Evolutionary conservation across 2,797 vertebrate species (phyloP).

Genomic region (Artibeus jamaicensis): DNA sequence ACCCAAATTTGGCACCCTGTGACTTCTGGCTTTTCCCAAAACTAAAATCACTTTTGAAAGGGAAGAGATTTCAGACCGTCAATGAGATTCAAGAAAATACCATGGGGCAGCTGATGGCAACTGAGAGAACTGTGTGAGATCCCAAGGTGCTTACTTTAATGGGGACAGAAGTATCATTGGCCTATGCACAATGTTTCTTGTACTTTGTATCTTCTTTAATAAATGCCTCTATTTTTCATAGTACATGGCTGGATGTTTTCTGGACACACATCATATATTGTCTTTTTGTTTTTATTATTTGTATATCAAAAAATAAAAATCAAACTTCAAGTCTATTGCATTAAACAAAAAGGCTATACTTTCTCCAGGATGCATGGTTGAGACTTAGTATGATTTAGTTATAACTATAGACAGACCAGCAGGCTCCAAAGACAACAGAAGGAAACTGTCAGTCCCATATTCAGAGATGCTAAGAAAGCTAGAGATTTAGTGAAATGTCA

Average conservation of each 20-base stretch:
- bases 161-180: too few species aligned
- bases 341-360: conserved; percentile 14
- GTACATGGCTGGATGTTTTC: background rate
- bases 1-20: background rate
- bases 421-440: background rate
- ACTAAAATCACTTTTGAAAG: background rate
- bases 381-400: background rate
- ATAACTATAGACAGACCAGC: background rate
- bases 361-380: background rate
- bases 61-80: background rate
- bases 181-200: background rate
- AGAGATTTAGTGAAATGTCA: background rate
- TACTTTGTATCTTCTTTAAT: background rate
- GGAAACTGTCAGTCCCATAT: background rate
- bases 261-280: background rate
- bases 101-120: background rate
- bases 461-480: background rate
- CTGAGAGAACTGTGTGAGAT: background rate
- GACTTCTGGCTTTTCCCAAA: background rate
- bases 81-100: background rate
- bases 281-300: background rate
- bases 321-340: conserved; percentile 9
- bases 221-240: background rate
- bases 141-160: background rate
- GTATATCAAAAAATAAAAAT: conserved; percentile 4